Base-by-base conservation (phyloP, 2,888 invertebrate genomes). In the Laspeyria flexula region DNA sequence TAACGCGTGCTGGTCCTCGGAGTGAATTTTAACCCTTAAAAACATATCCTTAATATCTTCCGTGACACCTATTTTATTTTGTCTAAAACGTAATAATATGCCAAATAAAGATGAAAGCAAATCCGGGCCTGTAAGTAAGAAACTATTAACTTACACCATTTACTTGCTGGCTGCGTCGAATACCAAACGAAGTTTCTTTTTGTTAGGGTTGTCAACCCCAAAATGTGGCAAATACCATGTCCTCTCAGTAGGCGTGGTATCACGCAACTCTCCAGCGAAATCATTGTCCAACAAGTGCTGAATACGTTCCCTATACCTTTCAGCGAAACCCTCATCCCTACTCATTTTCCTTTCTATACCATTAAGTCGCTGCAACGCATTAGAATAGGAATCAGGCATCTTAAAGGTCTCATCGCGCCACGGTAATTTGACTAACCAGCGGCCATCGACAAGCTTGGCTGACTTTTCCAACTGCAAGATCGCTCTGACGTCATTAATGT, bases 31-130 rank as follows among this genome's bases (percentile, higher is more conserved):
- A 0, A 66, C 16, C 16, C 55, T 16, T 5, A 61, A 25, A 13
- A 61, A 63, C 63, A 60, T 60, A 7, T 59, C 64, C 13, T 38
- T 44, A 2, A 64, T 64, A 12, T 65, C 60, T 0, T 53, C 65
- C 0, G 48, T 48, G 0, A 61, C 30, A 7, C 47, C 68, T 9
- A 65, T 38, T 23, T 23, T 30, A 18, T 56, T 12, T 31, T 62
- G 54, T 2, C 68, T 18, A 30, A 65, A 65, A 4, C 65, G 42
- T 9, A 62, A 12, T 55, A 69, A 59, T 1, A 65, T 61, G 0
- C 61, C 65, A 6, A 42, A 52, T 13, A 68, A 41, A 3, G 65
- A 61, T 3, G 3, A 25, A 0, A 65, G 39, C 43, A 67, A 38
- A 12, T 67, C 60, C 0, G 67, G 65, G 0, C 67, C 67, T 6